A percentile compares a stretch with the other conserved stretches of the same genome.
Conservation (phyloP, 2,797 vertebrate genomes). For the Peromyscus eremicus region DNA sequence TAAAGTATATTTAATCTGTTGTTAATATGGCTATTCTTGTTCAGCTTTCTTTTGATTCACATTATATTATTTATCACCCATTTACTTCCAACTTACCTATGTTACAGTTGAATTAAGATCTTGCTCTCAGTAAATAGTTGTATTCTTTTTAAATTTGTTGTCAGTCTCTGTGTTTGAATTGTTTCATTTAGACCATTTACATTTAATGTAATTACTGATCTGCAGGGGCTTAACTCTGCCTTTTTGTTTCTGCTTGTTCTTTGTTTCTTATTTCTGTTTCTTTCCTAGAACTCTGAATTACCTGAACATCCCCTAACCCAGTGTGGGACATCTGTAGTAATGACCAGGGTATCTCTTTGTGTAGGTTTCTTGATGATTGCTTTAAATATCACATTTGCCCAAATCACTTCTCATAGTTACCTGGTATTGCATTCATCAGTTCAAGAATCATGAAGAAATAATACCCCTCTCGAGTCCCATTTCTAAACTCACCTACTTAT, state of each 20-base stretch:
- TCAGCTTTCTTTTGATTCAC: slow-evolving; percentile 22
- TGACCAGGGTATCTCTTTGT: background rate
- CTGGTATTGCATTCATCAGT: background rate
- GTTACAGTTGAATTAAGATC: slow-evolving; percentile 31
- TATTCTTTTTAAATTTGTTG: background rate
- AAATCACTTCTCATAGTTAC: background rate
- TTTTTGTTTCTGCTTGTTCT: background rate
- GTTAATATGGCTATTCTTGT: background rate
- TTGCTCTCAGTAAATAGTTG: background rate
- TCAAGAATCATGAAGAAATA: background rate
- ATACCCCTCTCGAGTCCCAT: background rate
- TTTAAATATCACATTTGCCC: slow-evolving; percentile 10
- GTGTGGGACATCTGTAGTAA: background rate
- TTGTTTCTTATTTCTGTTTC: background rate
- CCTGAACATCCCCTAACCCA: background rate
- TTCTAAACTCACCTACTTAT: background rate
- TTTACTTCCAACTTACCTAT: background rate
- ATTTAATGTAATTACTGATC: background rate
- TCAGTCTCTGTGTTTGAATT: slow-evolving; percentile 46
- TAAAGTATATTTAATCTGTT: slow-evolving; percentile 24
- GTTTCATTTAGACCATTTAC: background rate
- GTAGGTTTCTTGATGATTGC: background rate
- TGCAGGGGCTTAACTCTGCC: background rate
- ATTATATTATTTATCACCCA: background rate
- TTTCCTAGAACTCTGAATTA: background rate